These are phyloP conservation scores for Alectura lathami DNA, from an alignment of 2,113 vertebrate species.

Conservation along the genomic window DNA sequence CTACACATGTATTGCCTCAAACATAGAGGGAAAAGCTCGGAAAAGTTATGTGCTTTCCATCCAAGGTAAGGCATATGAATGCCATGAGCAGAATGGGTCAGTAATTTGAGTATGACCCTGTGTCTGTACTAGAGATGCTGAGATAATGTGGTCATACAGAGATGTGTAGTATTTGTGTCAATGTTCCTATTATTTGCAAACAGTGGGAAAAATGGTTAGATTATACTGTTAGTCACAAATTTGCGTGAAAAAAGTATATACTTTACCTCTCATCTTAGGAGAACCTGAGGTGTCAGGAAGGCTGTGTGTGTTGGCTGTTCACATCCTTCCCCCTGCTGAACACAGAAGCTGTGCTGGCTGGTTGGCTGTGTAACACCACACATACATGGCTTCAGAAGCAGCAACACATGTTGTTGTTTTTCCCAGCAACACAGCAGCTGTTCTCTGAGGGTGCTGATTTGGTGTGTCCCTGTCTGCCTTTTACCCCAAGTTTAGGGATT, in stretches of 20 bases:
- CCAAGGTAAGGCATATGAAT: constrained; percentile 78
- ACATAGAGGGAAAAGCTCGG: constrained; percentile 86
- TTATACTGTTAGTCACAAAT: neutral
- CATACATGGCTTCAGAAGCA: accelerated
- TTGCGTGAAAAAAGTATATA: neutral
- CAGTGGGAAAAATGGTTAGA: neutral
- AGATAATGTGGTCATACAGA: neutral
- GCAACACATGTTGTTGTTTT: neutral
- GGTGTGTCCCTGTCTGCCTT: neutral
- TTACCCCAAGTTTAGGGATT: neutral
- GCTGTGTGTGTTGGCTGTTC: neutral
- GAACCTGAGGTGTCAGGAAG: accelerated
- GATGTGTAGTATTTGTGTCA: neutral
- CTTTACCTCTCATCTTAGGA: neutral
- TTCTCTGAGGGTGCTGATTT: neutral
- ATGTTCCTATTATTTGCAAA: neutral
- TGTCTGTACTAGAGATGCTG: neutral
- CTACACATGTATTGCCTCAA: constrained; percentile 90
- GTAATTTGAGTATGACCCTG: neutral
- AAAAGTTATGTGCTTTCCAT: constrained; percentile 89
- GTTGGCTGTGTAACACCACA: neutral
- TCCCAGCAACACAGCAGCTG: accelerated
- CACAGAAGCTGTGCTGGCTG: neutral
- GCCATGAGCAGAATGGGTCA: neutral
- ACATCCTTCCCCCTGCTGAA: neutral